These are phyloP conservation scores for Sinocyclocheilus rhinocerous DNA, from an alignment of 2,113 vertebrate species.

Conservation along the genomic window DNA sequence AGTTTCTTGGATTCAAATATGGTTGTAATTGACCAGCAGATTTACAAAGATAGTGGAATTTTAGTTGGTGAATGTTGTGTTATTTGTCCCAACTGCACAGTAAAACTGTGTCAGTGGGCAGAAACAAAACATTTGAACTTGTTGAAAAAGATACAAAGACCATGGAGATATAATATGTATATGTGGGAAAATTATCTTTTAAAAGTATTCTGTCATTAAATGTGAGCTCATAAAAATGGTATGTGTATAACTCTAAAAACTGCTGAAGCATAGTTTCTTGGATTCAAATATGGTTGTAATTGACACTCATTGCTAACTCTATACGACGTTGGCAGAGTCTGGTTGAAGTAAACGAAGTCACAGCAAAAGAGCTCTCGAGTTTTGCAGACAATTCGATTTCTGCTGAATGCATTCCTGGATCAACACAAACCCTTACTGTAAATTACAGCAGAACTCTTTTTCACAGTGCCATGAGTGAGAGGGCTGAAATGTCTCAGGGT, in stretches of 20 bases:
- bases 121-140: too few species aligned
- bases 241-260: too few species aligned
- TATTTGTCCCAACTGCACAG: too few species aligned
- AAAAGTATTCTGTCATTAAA: not conserved
- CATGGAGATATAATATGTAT: too few species aligned
- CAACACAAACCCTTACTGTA: conserved; percentile 10
- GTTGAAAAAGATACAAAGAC: too few species aligned
- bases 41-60: too few species aligned
- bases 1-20: not conserved
- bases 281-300: not conserved
- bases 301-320: not conserved
- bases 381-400: conserved; percentile 66
- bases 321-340: conserved; percentile 92
- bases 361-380: conserved; percentile 76
- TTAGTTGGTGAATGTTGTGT: too few species aligned
- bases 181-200: not conserved
- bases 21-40: not conserved
- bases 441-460: conserved; percentile 25
- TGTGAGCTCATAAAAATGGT: not conserved
- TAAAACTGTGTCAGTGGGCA: too few species aligned
- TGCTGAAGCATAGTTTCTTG: not conserved
- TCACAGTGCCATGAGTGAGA: conserved; percentile 72
- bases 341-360: conserved; percentile 75
- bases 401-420: not conserved
- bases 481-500: conserved; percentile 62